Percentiles rank a stretch among this genome's conserved stretches.
Evolutionary conservation across 2,797 vertebrate species (phyloP).

Genomic region (Menidia menidia): DNA sequence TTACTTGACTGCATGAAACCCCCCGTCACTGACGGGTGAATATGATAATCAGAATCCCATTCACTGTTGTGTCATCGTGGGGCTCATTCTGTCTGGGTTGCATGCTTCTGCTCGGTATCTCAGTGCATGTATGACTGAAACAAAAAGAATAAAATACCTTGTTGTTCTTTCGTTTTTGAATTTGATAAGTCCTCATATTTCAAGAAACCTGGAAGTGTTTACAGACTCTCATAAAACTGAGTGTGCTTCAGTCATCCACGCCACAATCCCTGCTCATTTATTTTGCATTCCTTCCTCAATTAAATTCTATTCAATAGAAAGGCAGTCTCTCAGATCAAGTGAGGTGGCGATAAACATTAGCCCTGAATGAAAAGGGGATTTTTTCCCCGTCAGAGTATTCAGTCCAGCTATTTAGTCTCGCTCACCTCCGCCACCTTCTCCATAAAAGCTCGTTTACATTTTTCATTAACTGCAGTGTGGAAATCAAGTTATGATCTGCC

Average conservation of each 20-base stretch:
- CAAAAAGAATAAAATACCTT: slow-evolving; percentile 18
- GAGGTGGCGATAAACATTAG: slow-evolving; percentile 76
- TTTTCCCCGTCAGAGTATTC: slow-evolving; percentile 51
- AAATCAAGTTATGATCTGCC: slow-evolving; percentile 70
- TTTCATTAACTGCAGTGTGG: slow-evolving; percentile 73
- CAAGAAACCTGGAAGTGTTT: slow-evolving; percentile 32
- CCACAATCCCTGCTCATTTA: slow-evolving; percentile 58
- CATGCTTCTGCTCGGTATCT: slow-evolving; percentile 34
- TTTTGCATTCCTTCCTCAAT: slow-evolving; percentile 72
- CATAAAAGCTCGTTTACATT: slow-evolving; percentile 73
- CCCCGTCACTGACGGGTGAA: slow-evolving; percentile 17
- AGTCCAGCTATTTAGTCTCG: slow-evolving; percentile 63
- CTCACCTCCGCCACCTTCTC: slow-evolving; percentile 77
- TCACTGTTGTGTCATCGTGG: slow-evolving; percentile 11
- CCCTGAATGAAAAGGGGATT: slow-evolving; percentile 63
- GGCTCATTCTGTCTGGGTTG: slow-evolving; percentile 1
- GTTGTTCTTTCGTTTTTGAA: slow-evolving; percentile 19
- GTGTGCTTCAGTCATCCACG: slow-evolving; percentile 36
- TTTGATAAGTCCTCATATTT: slow-evolving; percentile 16
- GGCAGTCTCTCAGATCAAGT: slow-evolving; percentile 71
- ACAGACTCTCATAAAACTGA: slow-evolving; percentile 42
- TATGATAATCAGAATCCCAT: slow-evolving; percentile 24
- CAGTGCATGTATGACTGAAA: slow-evolving; percentile 27
- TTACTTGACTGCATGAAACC: slow-evolving; percentile 11
- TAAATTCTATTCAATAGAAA: slow-evolving; percentile 65